A percentile compares a stretch with the other conserved stretches of the same genome.
Evolutionary conservation across 1,140 invertebrate species (phyloP).

Genomic region (Stenopsyche tienmushanensis): DNA sequence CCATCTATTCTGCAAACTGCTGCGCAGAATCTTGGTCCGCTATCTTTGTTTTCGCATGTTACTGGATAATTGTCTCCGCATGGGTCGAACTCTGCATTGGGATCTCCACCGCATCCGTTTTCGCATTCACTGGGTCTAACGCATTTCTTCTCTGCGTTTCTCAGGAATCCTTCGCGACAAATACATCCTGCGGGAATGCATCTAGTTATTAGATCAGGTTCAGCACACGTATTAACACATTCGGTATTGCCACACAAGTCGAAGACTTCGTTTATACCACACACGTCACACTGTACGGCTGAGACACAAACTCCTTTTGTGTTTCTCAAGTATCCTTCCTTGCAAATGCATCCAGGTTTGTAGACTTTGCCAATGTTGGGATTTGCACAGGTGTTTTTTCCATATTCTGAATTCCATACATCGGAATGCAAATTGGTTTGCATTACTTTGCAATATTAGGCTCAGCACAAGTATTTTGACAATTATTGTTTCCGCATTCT

Average conservation of each 20-base stretch:
- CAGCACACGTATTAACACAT: neutral
- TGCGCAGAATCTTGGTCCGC: neutral
- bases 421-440: no score
- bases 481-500: no score
- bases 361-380: no score
- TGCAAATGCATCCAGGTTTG: constrained; percentile 28
- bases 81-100: constrained; percentile 3
- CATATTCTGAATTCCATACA: no score
- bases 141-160: constrained; percentile 2
- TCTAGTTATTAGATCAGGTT: neutral
- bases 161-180: constrained; percentile 8
- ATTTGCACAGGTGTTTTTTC: no score
- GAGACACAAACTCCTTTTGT: constrained; percentile 21
- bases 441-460: no score
- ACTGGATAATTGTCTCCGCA: constrained; percentile 18
- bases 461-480: no score
- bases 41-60: constrained; percentile 22
- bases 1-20: neutral
- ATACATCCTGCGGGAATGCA: constrained; percentile 12
- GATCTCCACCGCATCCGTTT: constrained; percentile 8
- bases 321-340: constrained; percentile 28
- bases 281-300: constrained; percentile 14
- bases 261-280: neutral
- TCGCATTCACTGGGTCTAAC: constrained; percentile 10
- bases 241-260: neutral